Percentiles rank a stretch among this genome's conserved stretches.
phyloP scores from a whole-genome alignment of 2,888 invertebrate genomes.

The Leucoptera coffeella region DNA sequence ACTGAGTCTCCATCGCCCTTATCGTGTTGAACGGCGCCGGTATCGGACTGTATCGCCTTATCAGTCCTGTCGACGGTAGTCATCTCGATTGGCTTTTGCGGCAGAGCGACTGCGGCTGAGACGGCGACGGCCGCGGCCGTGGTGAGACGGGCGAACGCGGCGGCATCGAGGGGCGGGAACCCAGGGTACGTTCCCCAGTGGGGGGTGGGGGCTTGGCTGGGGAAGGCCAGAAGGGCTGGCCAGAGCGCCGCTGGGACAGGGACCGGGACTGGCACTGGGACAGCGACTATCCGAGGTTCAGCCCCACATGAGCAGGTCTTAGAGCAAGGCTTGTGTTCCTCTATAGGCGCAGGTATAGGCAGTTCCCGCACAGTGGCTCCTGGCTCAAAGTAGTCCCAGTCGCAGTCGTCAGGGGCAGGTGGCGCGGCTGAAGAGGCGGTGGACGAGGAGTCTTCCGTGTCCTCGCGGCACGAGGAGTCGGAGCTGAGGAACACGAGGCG shows the following conservation, averaged over 20 bases:
- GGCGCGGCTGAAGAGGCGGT: constrained; percentile 61
- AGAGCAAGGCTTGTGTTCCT: constrained; percentile 23
- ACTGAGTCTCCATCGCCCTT: constrained; percentile 22
- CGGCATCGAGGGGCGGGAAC: constrained; percentile 40
- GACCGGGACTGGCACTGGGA: constrained; percentile 78
- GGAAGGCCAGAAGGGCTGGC: constrained; percentile 54
- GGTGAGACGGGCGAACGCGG: constrained; percentile 31
- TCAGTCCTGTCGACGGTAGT: constrained; percentile 29
- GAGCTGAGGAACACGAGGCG: constrained; percentile 83
- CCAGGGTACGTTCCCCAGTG: constrained; percentile 45
- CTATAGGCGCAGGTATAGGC: constrained; percentile 14
- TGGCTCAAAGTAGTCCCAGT: constrained; percentile 87
- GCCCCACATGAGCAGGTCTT: constrained; percentile 53
- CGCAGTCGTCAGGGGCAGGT: constrained; percentile 74
- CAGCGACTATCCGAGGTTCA: constrained; percentile 59
- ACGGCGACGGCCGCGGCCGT: constrained; percentile 43
- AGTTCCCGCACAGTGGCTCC: constrained; percentile 46
- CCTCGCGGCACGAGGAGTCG: constrained; percentile 78
- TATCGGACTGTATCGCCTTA: constrained; percentile 38
- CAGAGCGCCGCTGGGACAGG: constrained; percentile 70
- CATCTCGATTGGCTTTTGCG: constrained; percentile 34
- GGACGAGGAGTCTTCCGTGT: constrained; percentile 71
- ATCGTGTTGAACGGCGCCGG: constrained; percentile 33
- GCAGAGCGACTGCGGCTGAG: constrained; percentile 33
- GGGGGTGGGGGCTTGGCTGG: constrained; percentile 30